Conservation (phyloP, 2,888 invertebrate genomes). For the Chloroclystis v-ata region DNA sequence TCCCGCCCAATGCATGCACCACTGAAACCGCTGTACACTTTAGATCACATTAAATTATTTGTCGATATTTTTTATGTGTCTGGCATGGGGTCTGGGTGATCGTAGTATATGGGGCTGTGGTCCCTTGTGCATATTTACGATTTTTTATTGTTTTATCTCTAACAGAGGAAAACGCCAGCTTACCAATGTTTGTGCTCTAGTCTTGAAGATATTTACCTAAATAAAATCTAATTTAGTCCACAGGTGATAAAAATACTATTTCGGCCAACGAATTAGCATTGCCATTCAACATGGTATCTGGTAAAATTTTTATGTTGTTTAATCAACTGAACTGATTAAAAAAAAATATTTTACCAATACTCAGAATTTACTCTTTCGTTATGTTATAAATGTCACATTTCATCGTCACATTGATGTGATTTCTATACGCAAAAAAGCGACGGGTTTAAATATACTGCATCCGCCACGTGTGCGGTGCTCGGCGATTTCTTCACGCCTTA, state of each 20-base stretch:
- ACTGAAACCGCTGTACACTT: constrained; percentile 22
- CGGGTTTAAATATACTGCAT: constrained; percentile 43
- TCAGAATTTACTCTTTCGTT: too few species aligned
- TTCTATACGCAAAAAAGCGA: constrained; percentile 29
- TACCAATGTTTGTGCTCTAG: too few species aligned
- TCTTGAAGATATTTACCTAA: too few species aligned
- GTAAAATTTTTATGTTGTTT: too few species aligned
- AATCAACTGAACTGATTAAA: too few species aligned
- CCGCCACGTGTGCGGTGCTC: constrained; percentile 53
- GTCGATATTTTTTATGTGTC: constrained; percentile 19
- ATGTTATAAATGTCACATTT: not conserved
- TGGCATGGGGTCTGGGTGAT: constrained; percentile 17
- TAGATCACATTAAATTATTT: constrained; percentile 17
- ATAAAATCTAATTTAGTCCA: too few species aligned
- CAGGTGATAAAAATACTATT: too few species aligned
- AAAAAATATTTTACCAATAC: too few species aligned
- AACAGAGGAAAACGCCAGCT: too few species aligned
- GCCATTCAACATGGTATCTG: too few species aligned
- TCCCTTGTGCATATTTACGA: constrained; percentile 12
- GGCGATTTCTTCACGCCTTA: constrained; percentile 63
- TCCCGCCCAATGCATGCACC: constrained; percentile 15
- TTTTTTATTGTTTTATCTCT: not conserved
- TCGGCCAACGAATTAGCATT: too few species aligned
- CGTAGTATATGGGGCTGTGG: constrained; percentile 7
- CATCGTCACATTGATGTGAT: constrained; percentile 8